Conservation (phyloP, 2,113 vertebrate species). For the Seriola dumerili region DNA sequence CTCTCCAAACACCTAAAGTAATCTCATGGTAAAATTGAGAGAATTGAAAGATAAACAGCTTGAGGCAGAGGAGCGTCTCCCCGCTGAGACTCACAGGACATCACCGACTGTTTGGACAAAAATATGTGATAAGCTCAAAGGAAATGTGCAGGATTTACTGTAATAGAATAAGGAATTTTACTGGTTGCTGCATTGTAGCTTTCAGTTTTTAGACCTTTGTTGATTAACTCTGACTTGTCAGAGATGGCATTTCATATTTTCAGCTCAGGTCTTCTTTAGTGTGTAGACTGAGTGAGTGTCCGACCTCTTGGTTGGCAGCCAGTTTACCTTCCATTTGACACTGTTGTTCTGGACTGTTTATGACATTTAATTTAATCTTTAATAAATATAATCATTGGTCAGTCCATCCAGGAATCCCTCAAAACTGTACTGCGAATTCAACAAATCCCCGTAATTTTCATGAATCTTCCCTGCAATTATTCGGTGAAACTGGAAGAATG, state of each 20-base stretch:
- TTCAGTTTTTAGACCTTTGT: constrained; percentile 23
- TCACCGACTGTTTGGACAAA: constrained; percentile 7
- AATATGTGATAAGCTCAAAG: constrained; percentile 47
- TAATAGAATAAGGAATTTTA: constrained; percentile 26
- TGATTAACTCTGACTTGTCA: constrained; percentile 17
- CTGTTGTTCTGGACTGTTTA: background rate
- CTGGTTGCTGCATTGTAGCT: constrained; percentile 10
- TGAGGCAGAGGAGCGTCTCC: constrained; percentile 31
- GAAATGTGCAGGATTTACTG: constrained; percentile 37
- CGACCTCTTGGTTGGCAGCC: background rate
- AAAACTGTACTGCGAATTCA: background rate
- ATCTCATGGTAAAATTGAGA: constrained; percentile 56
- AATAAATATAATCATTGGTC: background rate
- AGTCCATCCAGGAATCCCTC: background rate
- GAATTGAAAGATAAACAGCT: constrained; percentile 62
- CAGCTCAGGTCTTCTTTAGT: background rate
- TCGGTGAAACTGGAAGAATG: background rate
- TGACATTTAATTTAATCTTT: constrained; percentile 1
- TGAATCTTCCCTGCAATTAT: background rate
- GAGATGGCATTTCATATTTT: constrained; percentile 30
- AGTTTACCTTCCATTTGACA: background rate
- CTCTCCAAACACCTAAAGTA: constrained; percentile 31
- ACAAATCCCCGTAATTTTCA: background rate
- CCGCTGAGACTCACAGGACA: constrained; percentile 48
- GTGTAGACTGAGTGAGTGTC: background rate